A percentile compares a stretch with the other conserved stretches of the same genome.
Evolutionary conservation across 1,140 invertebrate genomes (phyloP).

Genomic region (Rhynchophorus ferrugineus): DNA sequence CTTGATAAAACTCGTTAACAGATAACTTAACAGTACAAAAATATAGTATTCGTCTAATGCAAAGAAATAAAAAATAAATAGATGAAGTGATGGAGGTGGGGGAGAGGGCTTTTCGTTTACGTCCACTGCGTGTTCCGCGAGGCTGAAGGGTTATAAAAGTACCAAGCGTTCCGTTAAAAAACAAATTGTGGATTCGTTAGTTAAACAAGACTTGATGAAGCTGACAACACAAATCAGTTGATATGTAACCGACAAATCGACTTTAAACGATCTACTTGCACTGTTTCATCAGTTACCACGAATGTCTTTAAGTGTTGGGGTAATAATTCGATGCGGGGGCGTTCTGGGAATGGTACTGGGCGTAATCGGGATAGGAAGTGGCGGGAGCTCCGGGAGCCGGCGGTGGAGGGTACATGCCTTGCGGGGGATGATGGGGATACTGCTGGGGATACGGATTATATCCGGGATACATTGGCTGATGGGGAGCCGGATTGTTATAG

Average conservation of each 20-base stretch:
- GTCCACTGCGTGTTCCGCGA: too few relatives aligned
- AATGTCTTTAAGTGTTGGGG: constrained; percentile 10
- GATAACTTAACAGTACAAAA: too few relatives aligned
- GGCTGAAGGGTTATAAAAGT: too few relatives aligned
- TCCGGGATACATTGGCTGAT: constrained; percentile 43
- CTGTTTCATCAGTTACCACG: not conserved
- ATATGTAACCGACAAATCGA: not conserved
- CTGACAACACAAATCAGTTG: too few relatives aligned
- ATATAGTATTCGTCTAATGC: too few relatives aligned
- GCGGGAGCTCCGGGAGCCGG: constrained; percentile 10
- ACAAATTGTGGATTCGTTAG: too few relatives aligned
- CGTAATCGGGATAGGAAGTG: constrained; percentile 28
- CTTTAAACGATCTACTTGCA: not conserved
- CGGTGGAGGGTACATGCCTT: constrained; percentile 29
- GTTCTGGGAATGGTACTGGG: constrained; percentile 22
- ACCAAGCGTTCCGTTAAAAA: too few relatives aligned
- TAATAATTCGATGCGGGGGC: constrained; percentile 8
- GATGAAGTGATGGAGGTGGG: too few relatives aligned
- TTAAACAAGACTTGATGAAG: too few relatives aligned
- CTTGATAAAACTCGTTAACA: too few relatives aligned
- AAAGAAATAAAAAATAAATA: too few relatives aligned
- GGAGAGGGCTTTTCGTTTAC: too few relatives aligned
- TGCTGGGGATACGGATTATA: constrained; percentile 43
- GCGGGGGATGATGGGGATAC: constrained; percentile 43
- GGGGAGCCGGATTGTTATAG: constrained; percentile 27